phyloP scores from a whole-genome alignment of 2,113 vertebrate genomes.

The Oplegnathus fasciatus region DNA sequence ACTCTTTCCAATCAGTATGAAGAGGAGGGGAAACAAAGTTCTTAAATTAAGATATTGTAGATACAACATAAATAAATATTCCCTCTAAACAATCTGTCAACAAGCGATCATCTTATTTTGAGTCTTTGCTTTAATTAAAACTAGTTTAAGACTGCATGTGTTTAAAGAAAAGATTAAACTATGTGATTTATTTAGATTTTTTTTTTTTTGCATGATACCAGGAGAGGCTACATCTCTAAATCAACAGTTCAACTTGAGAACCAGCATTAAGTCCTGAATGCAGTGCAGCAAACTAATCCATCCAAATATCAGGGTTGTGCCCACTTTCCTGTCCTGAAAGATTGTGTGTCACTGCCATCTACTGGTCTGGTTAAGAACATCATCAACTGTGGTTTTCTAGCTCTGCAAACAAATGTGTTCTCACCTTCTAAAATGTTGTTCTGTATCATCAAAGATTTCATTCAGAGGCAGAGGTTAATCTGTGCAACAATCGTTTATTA shows the following conservation, averaged over 20 bases:
- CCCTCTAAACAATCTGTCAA: background rate
- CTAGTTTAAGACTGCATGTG: background rate
- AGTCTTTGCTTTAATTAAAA: background rate
- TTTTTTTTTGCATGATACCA: background rate
- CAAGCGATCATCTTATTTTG: background rate
- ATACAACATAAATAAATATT: background rate
- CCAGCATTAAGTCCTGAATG: background rate
- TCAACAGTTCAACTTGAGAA: background rate
- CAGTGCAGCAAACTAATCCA: background rate
- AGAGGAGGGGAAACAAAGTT: background rate
- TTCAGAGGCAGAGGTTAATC: background rate
- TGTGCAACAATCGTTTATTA: conserved; percentile 8
- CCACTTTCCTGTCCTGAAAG: background rate
- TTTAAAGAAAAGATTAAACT: background rate
- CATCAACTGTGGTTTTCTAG: background rate
- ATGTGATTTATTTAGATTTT: background rate
- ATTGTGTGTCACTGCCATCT: conserved; percentile 58
- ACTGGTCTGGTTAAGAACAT: conserved; percentile 32
- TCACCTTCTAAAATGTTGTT: background rate
- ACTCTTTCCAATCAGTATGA: background rate
- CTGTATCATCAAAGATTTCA: background rate
- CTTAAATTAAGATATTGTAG: background rate
- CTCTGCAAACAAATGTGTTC: background rate
- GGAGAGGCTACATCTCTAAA: background rate
- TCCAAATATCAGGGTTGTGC: too few relatives aligned